Percentiles rank a stretch among this genome's conserved stretches.
phyloP scores from a whole-genome alignment of 2,888 invertebrate species.

The Meandrusa payeni region DNA sequence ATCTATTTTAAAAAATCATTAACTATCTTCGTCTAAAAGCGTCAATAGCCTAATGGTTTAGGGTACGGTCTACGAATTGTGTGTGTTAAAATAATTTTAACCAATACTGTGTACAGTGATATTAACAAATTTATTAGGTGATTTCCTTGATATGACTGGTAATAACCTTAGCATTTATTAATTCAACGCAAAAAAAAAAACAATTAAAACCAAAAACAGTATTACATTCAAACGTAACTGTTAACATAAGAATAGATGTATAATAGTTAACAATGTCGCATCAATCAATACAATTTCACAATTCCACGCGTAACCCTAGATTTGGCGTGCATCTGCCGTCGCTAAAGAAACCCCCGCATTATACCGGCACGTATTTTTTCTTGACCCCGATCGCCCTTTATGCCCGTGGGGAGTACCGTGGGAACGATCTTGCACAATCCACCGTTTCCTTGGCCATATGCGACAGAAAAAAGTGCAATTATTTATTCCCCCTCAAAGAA shows the following conservation, averaged over 20 bases:
- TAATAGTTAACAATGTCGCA: conserved; percentile 38
- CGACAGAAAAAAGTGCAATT: conserved; percentile 81
- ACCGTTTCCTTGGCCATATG: conserved; percentile 78
- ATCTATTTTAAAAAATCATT: too few relatives aligned
- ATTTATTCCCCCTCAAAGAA: conserved; percentile 80
- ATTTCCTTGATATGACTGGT: too few relatives aligned
- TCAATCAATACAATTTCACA: conserved; percentile 67
- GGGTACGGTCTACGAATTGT: too few relatives aligned
- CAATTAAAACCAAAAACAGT: too few relatives aligned
- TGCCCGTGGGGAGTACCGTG: conserved; percentile 76
- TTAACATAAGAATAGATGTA: neutral
- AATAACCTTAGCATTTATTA: neutral
- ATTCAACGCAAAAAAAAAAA: conserved; percentile 1
- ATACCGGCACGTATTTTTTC: conserved; percentile 76
- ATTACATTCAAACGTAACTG: too few relatives aligned
- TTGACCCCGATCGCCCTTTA: conserved; percentile 76
- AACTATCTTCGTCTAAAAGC: too few relatives aligned
- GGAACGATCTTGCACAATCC: conserved; percentile 76
- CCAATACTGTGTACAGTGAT: too few relatives aligned
- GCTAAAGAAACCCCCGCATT: conserved; percentile 72
- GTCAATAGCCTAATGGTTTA: too few relatives aligned
- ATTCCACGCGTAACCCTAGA: conserved; percentile 74
- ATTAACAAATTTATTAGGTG: too few relatives aligned
- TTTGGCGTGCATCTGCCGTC: conserved; percentile 66
- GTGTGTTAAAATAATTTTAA: too few relatives aligned